Conservation (phyloP, 2,797 vertebrate species). For the Podarcis lilfordi region DNA sequence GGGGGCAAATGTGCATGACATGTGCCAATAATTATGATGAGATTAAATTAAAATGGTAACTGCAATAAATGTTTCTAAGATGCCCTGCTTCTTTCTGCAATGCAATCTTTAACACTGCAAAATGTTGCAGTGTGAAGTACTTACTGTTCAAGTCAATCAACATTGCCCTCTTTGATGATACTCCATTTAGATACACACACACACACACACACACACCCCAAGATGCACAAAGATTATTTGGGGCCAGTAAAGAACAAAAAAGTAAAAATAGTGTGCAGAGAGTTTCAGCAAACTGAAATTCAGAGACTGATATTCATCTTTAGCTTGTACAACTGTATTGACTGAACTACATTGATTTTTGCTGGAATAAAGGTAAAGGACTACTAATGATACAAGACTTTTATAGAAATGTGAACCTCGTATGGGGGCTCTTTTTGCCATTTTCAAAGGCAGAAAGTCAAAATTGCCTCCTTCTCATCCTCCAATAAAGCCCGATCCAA, state of each 20-base stretch:
- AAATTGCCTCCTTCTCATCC: conserved; percentile 22
- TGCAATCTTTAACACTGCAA: background rate
- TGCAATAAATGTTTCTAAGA: background rate
- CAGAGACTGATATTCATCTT: conserved; percentile 43
- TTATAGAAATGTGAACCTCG: background rate
- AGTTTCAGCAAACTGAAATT: conserved; percentile 33
- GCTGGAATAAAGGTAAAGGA: background rate
- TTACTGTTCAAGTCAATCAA: too few species aligned
- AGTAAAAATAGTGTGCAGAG: background rate
- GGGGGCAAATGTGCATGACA: background rate
- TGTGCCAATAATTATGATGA: background rate
- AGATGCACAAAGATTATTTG: background rate
- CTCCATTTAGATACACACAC: background rate
- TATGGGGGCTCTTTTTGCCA: conserved; percentile 18
- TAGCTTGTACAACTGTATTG: conserved; percentile 20
- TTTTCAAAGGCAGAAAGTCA: conserved; percentile 11
- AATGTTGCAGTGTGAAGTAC: too few species aligned
- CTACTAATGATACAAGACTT: conserved; percentile 38
- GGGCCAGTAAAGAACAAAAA: background rate
- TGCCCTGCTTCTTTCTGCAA: background rate
- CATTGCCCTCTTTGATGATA: too few species aligned
- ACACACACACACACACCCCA: background rate
- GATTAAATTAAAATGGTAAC: background rate
- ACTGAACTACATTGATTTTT: conserved; percentile 45
- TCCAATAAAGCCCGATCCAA: background rate